Base-by-base conservation (phyloP, 2,888 invertebrate genomes). In the Anagyrus pseudococci region DNA sequence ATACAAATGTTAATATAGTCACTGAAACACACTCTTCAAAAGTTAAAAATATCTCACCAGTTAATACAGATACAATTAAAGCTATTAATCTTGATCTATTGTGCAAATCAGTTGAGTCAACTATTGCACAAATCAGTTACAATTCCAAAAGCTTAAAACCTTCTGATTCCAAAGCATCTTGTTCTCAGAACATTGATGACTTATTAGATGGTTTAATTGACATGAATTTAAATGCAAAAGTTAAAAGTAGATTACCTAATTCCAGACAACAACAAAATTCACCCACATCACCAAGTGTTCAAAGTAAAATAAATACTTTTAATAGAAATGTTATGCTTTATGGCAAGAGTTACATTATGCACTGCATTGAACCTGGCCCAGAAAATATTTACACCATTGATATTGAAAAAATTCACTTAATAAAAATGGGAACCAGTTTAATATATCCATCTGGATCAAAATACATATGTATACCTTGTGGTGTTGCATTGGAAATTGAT, bases 341-440 rank as follows among this genome's bases (percentile, higher is more conserved):
- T 63, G 63, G 33, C 19, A 26, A 44, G 13, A 15, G 1, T 23
- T 58, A 47, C 20, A 46, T 59, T 15, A 17, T 48, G 33, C 41
- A 19, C 19, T 66, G 59, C n/a, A 62, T 66, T 59, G 37, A 59
- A 40, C 22, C 50, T 23, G 57, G 59, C 29, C 15, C n/a, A 26
- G 10, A 25, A 48, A 59, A 66, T 53, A 62, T 66, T 47, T 66
- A 61, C 13, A 48, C 62, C 29, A 22, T 22, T n/a, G 17, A 54
- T 46, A 1, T n/a, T 20, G n/a, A 49, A 49, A 61, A 29, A 17
- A 13, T 54, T 49, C 15, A 13, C 4, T 33, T 50, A 8, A 2
- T 65, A 4, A 44, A 50, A 29, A 49, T 58, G 29, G 57, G 47
- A 40, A 19, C 49, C 15, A 33, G 1, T 29, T 57, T 61, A n/a